Evolutionary conservation across 2,888 invertebrate genomes (phyloP).

Genomic region (Autographa pulchrina): DNA sequence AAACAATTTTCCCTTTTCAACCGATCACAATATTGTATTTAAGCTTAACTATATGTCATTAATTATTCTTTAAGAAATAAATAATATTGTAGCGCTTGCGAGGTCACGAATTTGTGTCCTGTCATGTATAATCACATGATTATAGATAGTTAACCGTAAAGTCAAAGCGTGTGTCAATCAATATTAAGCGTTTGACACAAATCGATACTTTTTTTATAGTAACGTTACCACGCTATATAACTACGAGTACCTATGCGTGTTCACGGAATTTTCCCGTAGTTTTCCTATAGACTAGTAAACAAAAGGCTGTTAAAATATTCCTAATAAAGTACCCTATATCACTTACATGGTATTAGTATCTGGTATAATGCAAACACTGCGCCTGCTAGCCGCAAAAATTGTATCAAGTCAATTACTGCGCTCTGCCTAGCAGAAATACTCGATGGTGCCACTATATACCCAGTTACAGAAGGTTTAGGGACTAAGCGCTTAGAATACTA

Average conservation of each 20-base stretch:
- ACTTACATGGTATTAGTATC: background rate
- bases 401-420: slow-evolving; percentile 46
- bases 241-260: no score
- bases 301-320: background rate
- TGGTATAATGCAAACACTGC: slow-evolving; percentile 6
- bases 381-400: slow-evolving; percentile 12
- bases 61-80: background rate
- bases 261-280: background rate
- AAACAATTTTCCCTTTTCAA: background rate
- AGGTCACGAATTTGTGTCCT: background rate
- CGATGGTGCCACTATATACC: background rate
- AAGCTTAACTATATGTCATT: background rate
- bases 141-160: background rate
- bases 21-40: background rate
- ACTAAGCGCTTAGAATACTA: no score
- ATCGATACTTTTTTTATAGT: background rate
- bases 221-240: background rate
- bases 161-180: background rate
- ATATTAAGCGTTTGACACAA: background rate
- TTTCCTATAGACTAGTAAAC: background rate
- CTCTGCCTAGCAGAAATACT: slow-evolving; percentile 41
- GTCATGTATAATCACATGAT: no score
- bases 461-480: slow-evolving; percentile 8
- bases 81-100: background rate
- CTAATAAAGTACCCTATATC: background rate